Conservation (phyloP, 2,113 vertebrate species). For the Hippocampus abdominalis region DNA sequence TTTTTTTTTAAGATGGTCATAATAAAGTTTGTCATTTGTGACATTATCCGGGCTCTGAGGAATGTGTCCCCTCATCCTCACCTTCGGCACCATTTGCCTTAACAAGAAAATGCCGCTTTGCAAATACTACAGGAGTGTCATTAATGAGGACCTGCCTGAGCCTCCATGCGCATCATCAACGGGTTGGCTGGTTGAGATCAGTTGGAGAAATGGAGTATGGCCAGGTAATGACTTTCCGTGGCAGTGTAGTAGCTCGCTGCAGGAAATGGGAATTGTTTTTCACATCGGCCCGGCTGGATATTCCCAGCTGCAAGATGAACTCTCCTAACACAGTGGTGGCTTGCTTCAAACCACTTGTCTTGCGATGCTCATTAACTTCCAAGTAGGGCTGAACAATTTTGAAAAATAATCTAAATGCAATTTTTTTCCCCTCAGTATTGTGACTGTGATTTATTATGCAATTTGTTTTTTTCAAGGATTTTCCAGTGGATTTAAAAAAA, state of each 20-base stretch:
- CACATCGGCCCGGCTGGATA: background rate
- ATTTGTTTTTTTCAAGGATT: no score
- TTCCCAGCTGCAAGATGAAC: background rate
- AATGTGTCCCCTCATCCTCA: background rate
- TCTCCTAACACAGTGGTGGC: background rate
- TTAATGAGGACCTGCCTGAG: background rate
- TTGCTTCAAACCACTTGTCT: background rate
- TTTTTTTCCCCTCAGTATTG: no score
- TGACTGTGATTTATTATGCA: no score
- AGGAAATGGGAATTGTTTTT: background rate
- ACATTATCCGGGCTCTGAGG: background rate
- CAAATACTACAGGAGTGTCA: background rate
- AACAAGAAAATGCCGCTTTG: background rate
- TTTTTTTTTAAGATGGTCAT: background rate
- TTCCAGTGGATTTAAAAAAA: no score
- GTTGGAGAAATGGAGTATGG: background rate
- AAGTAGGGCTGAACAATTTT: no score
- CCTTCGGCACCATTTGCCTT: background rate
- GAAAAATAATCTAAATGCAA: no score
- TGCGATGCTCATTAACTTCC: background rate
- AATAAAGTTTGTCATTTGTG: background rate
- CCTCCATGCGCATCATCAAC: background rate
- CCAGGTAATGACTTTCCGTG: constrained; percentile 6
- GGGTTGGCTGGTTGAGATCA: constrained; percentile 3
- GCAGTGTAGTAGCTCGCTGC: background rate